Evolutionary conservation across 92 coral and sea anemone species (phyloP).

Genomic region (Palythoa grandis): DNA sequence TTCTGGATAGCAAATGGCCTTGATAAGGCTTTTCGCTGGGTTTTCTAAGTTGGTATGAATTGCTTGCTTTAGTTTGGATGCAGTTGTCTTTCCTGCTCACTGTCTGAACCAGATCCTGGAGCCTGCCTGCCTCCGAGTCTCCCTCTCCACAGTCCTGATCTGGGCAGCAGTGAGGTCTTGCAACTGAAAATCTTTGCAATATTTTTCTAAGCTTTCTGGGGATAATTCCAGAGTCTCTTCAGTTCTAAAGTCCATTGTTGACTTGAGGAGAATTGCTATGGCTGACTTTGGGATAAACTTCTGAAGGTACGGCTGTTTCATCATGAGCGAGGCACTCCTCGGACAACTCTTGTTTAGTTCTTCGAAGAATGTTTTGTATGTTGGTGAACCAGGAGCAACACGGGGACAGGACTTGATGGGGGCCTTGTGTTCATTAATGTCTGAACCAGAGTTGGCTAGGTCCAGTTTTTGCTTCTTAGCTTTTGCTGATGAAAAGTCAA

Average conservation of each 20-base stretch:
- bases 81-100: constrained; percentile 43
- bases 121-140: constrained; percentile 34
- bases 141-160: constrained; percentile 34
- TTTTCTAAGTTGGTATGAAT: constrained; percentile 25
- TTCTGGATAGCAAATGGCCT: constrained; percentile 47
- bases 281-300: constrained; percentile 51
- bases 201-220: constrained; percentile 2
- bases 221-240: constrained; percentile 14
- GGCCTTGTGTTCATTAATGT: constrained; percentile 3
- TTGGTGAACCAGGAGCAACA: constrained; percentile 15
- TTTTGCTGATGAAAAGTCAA: constrained; percentile 47
- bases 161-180: constrained; percentile 31
- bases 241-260: constrained; percentile 40
- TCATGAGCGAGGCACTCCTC: constrained; percentile 39
- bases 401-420: constrained; percentile 24
- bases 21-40: constrained; percentile 39
- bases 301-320: constrained; percentile 13
- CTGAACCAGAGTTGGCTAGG: constrained; percentile 37
- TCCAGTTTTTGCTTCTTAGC: constrained; percentile 51
- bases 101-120: constrained; percentile 46
- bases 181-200: constrained; percentile 14
- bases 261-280: constrained; percentile 46
- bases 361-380: constrained; percentile 31
- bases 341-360: constrained; percentile 36
- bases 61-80: constrained; percentile 38